Conservation (phyloP, 2,113 vertebrate genomes). For the Pan paniscus region DNA sequence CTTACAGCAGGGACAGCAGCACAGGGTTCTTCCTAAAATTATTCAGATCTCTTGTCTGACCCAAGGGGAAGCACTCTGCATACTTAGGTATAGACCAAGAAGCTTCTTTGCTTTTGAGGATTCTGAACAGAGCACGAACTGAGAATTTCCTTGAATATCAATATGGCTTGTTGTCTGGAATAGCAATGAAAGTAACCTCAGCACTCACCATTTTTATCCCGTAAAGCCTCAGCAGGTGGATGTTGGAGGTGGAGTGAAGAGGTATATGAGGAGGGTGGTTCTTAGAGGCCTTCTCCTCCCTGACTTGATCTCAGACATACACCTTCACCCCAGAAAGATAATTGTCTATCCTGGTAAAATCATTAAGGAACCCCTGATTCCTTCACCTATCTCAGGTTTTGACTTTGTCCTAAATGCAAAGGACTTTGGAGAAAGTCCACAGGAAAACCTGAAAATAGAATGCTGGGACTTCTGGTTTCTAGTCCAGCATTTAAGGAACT, state of each 20-base stretch:
- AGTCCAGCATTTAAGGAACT: neutral
- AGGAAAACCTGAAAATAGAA: neutral
- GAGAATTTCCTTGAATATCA: slow-evolving; percentile 41
- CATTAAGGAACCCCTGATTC: neutral
- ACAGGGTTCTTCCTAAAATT: neutral
- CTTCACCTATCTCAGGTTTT: neutral
- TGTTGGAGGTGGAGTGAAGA: neutral
- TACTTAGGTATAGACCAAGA: neutral
- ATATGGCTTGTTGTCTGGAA: slow-evolving; percentile 21
- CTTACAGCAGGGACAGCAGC: neutral
- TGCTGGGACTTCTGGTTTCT: neutral
- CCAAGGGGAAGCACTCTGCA: neutral
- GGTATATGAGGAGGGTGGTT: neutral
- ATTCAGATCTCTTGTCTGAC: neutral
- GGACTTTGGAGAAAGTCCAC: neutral
- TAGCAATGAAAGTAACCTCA: slow-evolving; percentile 16
- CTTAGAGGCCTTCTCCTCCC: neutral
- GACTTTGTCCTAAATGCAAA: neutral
- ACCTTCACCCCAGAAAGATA: neutral
- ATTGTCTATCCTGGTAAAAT: neutral
- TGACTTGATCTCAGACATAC: neutral
- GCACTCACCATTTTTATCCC: neutral
- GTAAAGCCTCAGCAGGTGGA: neutral
- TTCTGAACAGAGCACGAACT: neutral
- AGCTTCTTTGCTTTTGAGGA: neutral